Base-by-base conservation (phyloP, 2,888 invertebrate genomes). In the Sphaerophoria rueppellii region DNA sequence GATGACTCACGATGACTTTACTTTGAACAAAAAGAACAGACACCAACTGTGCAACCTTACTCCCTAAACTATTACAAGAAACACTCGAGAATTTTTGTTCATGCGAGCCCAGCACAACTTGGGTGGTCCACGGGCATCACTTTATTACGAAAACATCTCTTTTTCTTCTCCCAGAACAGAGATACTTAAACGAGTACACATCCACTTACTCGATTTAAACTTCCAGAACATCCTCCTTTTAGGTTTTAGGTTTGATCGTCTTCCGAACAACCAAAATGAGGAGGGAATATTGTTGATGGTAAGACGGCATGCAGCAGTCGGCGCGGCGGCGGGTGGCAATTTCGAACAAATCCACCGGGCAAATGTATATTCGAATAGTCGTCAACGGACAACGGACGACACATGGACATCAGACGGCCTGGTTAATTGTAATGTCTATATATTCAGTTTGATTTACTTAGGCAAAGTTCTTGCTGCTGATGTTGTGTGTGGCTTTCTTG, bases 111-210 rank as follows among this genome's bases (percentile, higher is more conserved):
- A 74, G 16, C 71, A 9, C 86, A 43, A 70, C 86, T 86, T 86
- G 82, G 86, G 86, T 86, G 86, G 86, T 86, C 86, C 74, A 71
- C 52, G 78, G 73, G 86, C 86, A 86, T 86, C 82, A 86, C 82
- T 86, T 86, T 86, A 86, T 86, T 86, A 86, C 86, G 82, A 82
- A 77, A 82, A 86, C 86, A 82, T 82, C 82, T 86, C 85, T 85
- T 72, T 85, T 85, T 85, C 85, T 81, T 81, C 85, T 81, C 69
- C 69, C 76, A 24, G 46, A 85, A 34, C 58, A 46, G 76, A 75
- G 71, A 85, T 81, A 85, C 85, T 85, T 85, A 81, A 85, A 85
- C 85, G 85, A 85, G 85, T 85, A 85, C 85, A 81, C 81, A 85
- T 81, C 81, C 81, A 85, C 85, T 85, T 85, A 85, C 81, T 46